These are phyloP conservation scores for Microctonus aethiopoides DNA, from an alignment of 2,888 invertebrate species.

Conservation along the genomic window DNA sequence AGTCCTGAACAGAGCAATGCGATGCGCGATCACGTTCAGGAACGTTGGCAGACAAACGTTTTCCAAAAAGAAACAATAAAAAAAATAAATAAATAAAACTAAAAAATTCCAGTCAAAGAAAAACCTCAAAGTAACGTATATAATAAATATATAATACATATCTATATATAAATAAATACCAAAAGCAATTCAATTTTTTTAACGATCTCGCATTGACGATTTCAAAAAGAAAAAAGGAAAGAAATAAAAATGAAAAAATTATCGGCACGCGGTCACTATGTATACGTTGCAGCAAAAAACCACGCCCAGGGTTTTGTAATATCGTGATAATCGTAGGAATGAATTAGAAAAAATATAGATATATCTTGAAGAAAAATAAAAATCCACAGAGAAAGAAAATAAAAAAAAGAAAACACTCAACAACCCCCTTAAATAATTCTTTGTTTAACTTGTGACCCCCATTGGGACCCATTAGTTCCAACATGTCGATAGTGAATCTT, in stretches of 20 bases:
- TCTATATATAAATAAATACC: conserved; percentile 10
- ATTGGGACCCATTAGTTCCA: conserved; percentile 25
- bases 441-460: conserved; percentile 15
- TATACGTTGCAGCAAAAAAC: no score
- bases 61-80: not conserved
- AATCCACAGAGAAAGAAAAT: not conserved
- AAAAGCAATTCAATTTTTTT: conserved; percentile 36
- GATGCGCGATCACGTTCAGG: conserved; percentile 55
- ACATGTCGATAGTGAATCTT: conserved; percentile 23
- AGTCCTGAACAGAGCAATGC: conserved; percentile 46
- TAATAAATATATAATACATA: not conserved
- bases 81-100: not conserved
- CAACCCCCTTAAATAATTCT: conserved; percentile 28
- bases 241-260: conserved; percentile 11
- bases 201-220: not conserved
- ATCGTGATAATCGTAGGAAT: not conserved
- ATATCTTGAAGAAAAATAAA: not conserved
- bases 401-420: not conserved
- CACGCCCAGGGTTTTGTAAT: conserved; percentile 36
- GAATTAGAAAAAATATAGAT: not conserved
- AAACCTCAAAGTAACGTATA: no score
- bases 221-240: not conserved
- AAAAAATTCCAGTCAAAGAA: no score
- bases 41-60: conserved; percentile 12
- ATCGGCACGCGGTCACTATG: conserved; percentile 2